A percentile compares a stretch with the other conserved stretches of the same genome.
Conservation (phyloP, 92 coral and sea anemone species). For the Epizoanthus scotinus region DNA sequence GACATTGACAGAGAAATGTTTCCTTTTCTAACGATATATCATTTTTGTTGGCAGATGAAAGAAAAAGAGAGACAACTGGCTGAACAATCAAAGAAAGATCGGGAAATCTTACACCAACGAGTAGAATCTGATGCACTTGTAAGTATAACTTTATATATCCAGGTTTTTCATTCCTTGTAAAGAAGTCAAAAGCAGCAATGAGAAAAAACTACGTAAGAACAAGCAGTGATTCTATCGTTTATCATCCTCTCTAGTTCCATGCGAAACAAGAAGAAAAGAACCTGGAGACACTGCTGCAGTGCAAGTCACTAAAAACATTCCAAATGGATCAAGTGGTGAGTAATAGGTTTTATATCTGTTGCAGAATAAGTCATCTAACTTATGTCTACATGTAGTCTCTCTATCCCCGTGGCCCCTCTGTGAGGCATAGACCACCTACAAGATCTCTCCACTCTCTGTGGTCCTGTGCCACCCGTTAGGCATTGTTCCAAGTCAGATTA, state of each 20-base stretch:
- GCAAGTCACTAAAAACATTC: constrained; percentile 68
- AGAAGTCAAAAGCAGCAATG: not conserved
- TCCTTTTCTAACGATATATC: not conserved
- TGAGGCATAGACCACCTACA: not conserved
- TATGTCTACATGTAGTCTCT: not conserved
- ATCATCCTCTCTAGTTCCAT: constrained; percentile 61
- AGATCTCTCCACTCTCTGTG: no score
- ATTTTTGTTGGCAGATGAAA: constrained; percentile 65
- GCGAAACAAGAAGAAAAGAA: constrained; percentile 81
- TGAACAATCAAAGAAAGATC: constrained; percentile 64
- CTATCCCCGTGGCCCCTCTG: not conserved
- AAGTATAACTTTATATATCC: constrained; percentile 28
- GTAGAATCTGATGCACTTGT: constrained; percentile 90
- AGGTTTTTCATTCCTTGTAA: no score
- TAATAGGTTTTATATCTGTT: not conserved
- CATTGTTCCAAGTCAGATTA: no score
- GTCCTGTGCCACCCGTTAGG: no score
- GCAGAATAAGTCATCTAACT: no score
- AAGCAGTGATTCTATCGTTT: not conserved
- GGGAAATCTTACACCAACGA: constrained; percentile 77
- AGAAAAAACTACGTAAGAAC: not conserved
- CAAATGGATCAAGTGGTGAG: constrained; percentile 90
- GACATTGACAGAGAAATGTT: not conserved
- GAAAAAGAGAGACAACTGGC: constrained; percentile 66
- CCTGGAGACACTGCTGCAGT: constrained; percentile 60